A percentile compares a stretch with the other conserved stretches of the same genome.
phyloP scores from a whole-genome alignment of 2,113 vertebrate genomes.

The Phyllostomus discolor region DNA sequence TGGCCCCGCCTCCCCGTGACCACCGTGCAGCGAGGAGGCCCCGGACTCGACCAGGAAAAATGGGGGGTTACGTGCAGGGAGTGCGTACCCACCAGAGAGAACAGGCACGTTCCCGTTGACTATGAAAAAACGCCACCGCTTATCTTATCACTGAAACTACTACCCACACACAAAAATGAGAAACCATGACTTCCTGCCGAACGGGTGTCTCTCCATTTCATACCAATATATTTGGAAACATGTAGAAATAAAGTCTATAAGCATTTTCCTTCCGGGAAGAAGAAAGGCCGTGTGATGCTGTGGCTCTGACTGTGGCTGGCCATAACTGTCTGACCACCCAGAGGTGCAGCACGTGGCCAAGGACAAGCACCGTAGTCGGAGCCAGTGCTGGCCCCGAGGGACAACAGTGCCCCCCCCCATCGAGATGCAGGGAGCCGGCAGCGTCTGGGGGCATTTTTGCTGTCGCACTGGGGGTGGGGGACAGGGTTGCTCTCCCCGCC shows the following conservation, averaged over 20 bases:
- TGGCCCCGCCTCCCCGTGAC: neutral
- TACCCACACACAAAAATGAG: neutral
- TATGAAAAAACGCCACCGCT: neutral
- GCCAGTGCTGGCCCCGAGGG: neutral
- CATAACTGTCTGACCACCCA: neutral
- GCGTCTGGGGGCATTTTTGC: neutral
- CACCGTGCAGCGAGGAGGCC: neutral
- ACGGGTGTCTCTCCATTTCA: neutral
- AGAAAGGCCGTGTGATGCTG: neutral
- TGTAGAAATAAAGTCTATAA: neutral
- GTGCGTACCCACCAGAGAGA: neutral
- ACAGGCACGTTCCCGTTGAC: neutral
- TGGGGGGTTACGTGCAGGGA: accelerated
- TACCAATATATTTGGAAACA: neutral
- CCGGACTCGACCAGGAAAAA: neutral
- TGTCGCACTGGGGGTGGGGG: neutral
- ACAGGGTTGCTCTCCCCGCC: accelerated
- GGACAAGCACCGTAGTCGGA: neutral
- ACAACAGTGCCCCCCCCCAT: neutral
- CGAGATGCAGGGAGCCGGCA: neutral
- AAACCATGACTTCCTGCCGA: neutral
- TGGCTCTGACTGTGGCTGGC: neutral
- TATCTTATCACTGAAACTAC: neutral
- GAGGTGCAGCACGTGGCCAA: too few relatives aligned
- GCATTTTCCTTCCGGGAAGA: neutral